Conservation (phyloP, 1,140 invertebrate species). For the Lasioglossum baleicum region DNA sequence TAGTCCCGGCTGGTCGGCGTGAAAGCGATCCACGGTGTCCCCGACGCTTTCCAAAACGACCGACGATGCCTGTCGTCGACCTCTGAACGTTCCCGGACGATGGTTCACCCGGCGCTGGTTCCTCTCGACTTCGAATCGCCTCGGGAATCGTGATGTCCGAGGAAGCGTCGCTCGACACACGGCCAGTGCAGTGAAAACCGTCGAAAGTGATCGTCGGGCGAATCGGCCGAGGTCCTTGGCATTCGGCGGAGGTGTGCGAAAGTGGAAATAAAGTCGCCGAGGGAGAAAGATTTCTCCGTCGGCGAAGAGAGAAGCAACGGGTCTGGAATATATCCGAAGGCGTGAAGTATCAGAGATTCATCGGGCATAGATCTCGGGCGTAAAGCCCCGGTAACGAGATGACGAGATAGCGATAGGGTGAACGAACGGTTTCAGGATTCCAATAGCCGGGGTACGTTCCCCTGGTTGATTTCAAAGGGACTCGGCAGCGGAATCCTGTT, state of each 20-base stretch:
- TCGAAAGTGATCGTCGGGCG: too few relatives aligned
- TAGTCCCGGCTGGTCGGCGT: conserved; percentile 8
- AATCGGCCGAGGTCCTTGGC: too few relatives aligned
- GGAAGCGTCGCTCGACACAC: too few relatives aligned
- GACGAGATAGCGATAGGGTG: conserved; percentile 48
- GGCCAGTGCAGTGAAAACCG: too few relatives aligned
- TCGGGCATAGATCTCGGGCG: conserved; percentile 50
- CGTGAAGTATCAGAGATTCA: conserved; percentile 47
- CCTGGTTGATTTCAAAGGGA: conserved; percentile 11
- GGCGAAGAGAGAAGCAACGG: conserved; percentile 7
- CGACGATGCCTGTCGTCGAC: background rate
- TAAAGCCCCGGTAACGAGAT: conserved; percentile 46
- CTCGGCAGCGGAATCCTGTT: background rate
- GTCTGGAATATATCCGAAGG: conserved; percentile 22
- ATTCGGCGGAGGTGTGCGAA: too few relatives aligned
- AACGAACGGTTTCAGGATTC: conserved; percentile 43
- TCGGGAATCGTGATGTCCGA: too few relatives aligned
- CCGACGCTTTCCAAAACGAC: conserved; percentile 47
- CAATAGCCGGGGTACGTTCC: conserved; percentile 12
- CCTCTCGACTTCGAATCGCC: too few relatives aligned
- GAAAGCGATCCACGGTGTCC: conserved; percentile 30
- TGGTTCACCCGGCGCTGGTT: too few relatives aligned
- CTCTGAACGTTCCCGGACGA: too few relatives aligned
- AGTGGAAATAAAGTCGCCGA: too few relatives aligned
- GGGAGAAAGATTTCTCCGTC: conserved; percentile 10